Conservation (phyloP, 1,140 invertebrate genomes). For the Hycleus phaleratus region DNA sequence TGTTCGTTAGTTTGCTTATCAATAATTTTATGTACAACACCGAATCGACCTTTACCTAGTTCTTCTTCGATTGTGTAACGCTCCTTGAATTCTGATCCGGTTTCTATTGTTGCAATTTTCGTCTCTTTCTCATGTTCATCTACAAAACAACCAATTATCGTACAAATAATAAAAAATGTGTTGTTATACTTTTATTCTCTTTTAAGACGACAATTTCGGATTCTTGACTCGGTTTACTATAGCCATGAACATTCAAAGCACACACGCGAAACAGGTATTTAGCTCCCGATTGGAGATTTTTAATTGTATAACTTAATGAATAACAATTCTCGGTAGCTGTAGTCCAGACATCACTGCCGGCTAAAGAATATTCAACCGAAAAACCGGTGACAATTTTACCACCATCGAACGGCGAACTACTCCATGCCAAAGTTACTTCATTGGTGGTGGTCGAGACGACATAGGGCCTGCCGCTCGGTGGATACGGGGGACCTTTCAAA, state of each 20-base stretch:
- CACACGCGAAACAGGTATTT: slow-evolving; percentile 66
- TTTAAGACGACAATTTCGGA: slow-evolving; percentile 44
- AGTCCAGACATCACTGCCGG: slow-evolving; percentile 49
- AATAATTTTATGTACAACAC: slow-evolving; percentile 64
- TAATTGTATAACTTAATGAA: slow-evolving; percentile 54
- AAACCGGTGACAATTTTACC: slow-evolving; percentile 77
- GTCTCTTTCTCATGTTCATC: slow-evolving; percentile 34
- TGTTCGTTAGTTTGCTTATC: slow-evolving; percentile 62
- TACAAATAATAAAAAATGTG: neutral
- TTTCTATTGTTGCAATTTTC: slow-evolving; percentile 40
- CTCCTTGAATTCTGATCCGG: slow-evolving; percentile 50
- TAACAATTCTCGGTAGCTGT: slow-evolving; percentile 54
- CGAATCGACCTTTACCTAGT: slow-evolving; percentile 75
- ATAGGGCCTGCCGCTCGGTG: slow-evolving; percentile 61
- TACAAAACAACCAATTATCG: slow-evolving; percentile 12
- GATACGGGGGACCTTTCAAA: slow-evolving; percentile 60
- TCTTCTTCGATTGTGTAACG: slow-evolving; percentile 61
- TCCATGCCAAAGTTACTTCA: slow-evolving; percentile 64
- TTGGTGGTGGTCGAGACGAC: slow-evolving; percentile 43
- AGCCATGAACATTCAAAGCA: slow-evolving; percentile 71
- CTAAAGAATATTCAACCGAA: slow-evolving; percentile 62
- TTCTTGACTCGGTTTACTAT: slow-evolving; percentile 58
- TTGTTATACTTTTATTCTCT: slow-evolving; percentile 34
- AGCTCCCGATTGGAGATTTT: slow-evolving; percentile 47
- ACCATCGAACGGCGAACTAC: slow-evolving; percentile 75